Evolutionary conservation across 2,113 vertebrate species (phyloP).

Genomic region (Heterochromis multidens): DNA sequence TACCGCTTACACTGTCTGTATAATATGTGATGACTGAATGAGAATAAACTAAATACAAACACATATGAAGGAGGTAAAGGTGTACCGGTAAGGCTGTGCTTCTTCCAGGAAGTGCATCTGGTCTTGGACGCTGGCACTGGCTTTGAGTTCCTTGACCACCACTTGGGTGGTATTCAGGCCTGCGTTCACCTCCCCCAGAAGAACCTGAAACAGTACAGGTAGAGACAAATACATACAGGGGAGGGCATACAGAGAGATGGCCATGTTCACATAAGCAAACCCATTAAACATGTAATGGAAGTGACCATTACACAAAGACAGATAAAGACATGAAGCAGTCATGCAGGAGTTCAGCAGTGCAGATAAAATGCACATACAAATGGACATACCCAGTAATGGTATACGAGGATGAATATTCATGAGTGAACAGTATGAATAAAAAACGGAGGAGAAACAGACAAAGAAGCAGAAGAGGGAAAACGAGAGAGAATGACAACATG

Average conservation of each 20-base stretch:
- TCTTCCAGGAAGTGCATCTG: slow-evolving; percentile 95
- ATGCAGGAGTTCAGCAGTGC: background rate
- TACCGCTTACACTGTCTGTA: background rate
- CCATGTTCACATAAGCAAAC: slow-evolving; percentile 3
- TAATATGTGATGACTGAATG: too few species aligned
- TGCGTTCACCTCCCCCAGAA: slow-evolving; percentile 89
- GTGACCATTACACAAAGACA: background rate
- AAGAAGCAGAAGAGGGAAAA: background rate
- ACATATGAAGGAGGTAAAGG: background rate
- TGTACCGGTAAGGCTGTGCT: slow-evolving; percentile 86
- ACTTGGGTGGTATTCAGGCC: slow-evolving; percentile 86
- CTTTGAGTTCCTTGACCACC: slow-evolving; percentile 93
- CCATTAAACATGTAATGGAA: background rate
- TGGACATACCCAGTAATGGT: slow-evolving; percentile 48
- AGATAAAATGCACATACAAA: slow-evolving; percentile 15
- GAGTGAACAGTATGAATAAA: background rate
- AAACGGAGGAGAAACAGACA: background rate
- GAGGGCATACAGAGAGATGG: background rate
- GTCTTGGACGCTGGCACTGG: slow-evolving; percentile 85
- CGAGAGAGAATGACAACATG: slow-evolving; percentile 25
- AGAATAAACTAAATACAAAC: background rate
- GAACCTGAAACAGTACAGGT: slow-evolving; percentile 75
- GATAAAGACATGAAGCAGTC: background rate
- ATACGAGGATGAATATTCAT: slow-evolving; percentile 29
- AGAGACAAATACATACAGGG: slow-evolving; percentile 1